These are phyloP conservation scores for Chloropsis cyanopogon DNA, from an alignment of 2,113 vertebrate species.

Conservation along the genomic window DNA sequence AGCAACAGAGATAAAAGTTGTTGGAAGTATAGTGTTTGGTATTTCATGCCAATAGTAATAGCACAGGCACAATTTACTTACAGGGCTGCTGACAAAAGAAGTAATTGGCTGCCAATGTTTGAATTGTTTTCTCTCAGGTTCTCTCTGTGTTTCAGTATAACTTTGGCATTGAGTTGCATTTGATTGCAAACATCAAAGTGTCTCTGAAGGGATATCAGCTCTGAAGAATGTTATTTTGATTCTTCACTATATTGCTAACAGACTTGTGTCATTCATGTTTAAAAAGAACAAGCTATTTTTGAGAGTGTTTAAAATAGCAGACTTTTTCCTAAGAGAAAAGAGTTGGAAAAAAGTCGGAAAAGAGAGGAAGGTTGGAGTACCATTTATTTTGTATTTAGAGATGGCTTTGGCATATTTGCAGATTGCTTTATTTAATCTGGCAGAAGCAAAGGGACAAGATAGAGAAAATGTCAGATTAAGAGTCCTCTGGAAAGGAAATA, in stretches of 20 bases:
- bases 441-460: constrained; percentile 2
- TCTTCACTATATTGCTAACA: constrained; percentile 11
- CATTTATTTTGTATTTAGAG: constrained; percentile 21
- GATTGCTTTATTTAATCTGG: constrained; percentile 25
- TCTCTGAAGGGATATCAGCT: constrained; percentile 21
- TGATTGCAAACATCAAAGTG: constrained; percentile 53
- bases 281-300: constrained; percentile 39
- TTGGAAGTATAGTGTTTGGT: not conserved
- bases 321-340: not conserved
- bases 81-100: constrained; percentile 30
- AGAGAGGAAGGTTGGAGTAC: not conserved
- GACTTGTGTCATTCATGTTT: constrained; percentile 4
- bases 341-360: not conserved
- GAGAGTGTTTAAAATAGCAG: constrained; percentile 44
- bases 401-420: not conserved
- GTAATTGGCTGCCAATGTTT: constrained; percentile 26
- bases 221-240: constrained; percentile 16
- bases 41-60: constrained; percentile 7
- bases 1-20: not conserved
- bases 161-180: constrained; percentile 30
- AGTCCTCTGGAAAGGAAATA: not conserved
- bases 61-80: constrained; percentile 1
- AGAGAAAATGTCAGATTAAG: constrained; percentile 48
- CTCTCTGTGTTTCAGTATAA: constrained; percentile 21
- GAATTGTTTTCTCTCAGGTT: constrained; percentile 37